Percentiles rank a stretch among this genome's conserved stretches.
Conservation (phyloP, 2,797 vertebrate species). For the Hyperoplus lanceolatus region DNA sequence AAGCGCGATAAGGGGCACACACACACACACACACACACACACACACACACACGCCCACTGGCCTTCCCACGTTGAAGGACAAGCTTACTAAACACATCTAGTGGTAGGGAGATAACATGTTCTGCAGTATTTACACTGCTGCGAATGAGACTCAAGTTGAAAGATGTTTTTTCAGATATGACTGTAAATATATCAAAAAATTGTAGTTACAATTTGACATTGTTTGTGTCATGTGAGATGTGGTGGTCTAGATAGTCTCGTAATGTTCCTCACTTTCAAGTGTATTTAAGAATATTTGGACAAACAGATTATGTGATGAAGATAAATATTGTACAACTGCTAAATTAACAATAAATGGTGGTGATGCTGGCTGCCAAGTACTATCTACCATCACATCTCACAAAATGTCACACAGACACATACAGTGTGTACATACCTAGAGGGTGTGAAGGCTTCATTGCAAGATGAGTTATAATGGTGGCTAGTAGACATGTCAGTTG, state of each 20-base stretch:
- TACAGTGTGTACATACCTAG: constrained; percentile 27
- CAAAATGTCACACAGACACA: constrained; percentile 9
- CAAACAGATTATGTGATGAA: too few species aligned
- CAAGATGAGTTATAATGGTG: constrained; percentile 43
- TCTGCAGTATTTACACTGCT: constrained; percentile 14
- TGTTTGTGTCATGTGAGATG: not conserved
- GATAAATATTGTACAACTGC: too few species aligned
- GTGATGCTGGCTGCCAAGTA: constrained; percentile 7
- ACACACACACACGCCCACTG: constrained; percentile 2
- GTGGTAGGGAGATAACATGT: constrained; percentile 28
- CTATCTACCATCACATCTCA: constrained; percentile 1
- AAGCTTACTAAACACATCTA: constrained; percentile 30
- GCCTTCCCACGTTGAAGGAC: constrained; percentile 37
- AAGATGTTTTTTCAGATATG: constrained; percentile 16
- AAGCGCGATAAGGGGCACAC: constrained; percentile 36
- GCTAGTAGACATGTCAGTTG: constrained; percentile 11
- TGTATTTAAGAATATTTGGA: too few species aligned
- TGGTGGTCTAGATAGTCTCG: not conserved
- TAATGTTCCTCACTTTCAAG: not conserved
- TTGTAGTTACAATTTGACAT: not conserved
- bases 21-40: constrained; percentile 2
- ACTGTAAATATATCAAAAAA: not conserved
- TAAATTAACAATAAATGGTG: not conserved
- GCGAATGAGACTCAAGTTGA: not conserved
- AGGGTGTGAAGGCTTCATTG: constrained; percentile 21